These are phyloP conservation scores for Pollenia amentaria DNA, from an alignment of 2,888 invertebrate genomes.

Conservation along the genomic window DNA sequence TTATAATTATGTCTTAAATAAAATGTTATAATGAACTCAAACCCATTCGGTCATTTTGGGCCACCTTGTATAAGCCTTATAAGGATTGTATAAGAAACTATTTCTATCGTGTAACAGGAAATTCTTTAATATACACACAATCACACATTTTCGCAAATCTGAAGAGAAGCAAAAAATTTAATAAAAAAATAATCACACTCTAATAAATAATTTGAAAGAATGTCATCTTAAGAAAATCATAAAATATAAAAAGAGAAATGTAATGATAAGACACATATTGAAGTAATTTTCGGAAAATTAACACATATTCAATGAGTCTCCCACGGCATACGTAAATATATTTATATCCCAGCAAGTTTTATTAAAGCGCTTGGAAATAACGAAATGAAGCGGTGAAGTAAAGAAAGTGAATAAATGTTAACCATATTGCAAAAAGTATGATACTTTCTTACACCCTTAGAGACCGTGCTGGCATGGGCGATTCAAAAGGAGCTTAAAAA, in stretches of 20 bases:
- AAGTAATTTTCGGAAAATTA: constrained; percentile 61
- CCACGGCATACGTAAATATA: constrained; percentile 10
- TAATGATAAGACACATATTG: constrained; percentile 53
- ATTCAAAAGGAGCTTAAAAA: no score
- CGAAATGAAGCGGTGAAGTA: no score
- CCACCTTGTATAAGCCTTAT: constrained; percentile 34
- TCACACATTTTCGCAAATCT: not conserved
- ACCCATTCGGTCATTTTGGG: no score
- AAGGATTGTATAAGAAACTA: constrained; percentile 42
- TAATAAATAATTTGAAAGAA: constrained; percentile 50
- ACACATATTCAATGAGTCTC: constrained; percentile 38
- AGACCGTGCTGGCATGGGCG: no score
- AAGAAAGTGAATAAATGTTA: no score
- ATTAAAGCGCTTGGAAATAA: not conserved
- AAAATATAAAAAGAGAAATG: constrained; percentile 32
- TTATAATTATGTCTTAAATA: no score
- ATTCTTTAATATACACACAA: constrained; percentile 39
- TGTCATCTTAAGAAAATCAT: constrained; percentile 54
- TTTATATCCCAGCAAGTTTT: not conserved
- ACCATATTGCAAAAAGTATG: no score
- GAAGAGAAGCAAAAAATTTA: constrained; percentile 15
- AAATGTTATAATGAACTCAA: no score
- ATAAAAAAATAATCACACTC: no score
- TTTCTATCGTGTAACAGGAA: constrained; percentile 46
- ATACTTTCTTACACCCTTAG: no score